These are phyloP conservation scores for Phenacoccus solenopsis DNA, from an alignment of 1,140 invertebrate species.

Conservation along the genomic window DNA sequence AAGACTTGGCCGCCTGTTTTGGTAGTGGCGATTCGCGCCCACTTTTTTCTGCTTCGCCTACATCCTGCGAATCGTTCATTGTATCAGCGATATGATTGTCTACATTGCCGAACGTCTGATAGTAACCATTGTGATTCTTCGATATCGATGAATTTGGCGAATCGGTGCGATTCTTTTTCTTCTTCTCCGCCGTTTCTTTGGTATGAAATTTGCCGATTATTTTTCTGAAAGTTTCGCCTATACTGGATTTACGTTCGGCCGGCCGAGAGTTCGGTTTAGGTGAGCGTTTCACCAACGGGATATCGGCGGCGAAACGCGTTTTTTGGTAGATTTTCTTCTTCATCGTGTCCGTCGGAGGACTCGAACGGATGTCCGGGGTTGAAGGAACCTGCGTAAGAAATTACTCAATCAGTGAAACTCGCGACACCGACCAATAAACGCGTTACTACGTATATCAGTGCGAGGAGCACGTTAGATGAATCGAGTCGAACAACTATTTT, in stretches of 20 bases:
- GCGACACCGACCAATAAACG: no score
- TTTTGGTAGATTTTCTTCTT: constrained; percentile 47
- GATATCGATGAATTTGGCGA: neutral
- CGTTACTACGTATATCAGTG: no score
- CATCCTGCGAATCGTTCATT: constrained; percentile 23
- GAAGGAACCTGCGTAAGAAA: neutral
- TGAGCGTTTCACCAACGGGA: constrained; percentile 29
- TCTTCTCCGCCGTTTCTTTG: constrained; percentile 35
- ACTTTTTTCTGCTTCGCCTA: constrained; percentile 23
- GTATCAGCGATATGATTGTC: constrained; percentile 31
- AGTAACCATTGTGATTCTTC: neutral
- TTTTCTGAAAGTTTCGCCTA: constrained; percentile 52
- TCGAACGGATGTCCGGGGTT: constrained; percentile 28
- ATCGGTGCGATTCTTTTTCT: neutral
- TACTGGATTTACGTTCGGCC: constrained; percentile 28
- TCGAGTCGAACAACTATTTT: no score
- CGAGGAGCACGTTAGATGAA: no score
- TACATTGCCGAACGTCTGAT: constrained; percentile 30
- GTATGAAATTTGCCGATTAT: constrained; percentile 59
- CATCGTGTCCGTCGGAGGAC: constrained; percentile 6
- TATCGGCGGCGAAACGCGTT: constrained; percentile 48
- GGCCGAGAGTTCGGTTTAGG: constrained; percentile 17
- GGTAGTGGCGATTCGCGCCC: constrained; percentile 23
- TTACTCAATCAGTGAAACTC: no score
- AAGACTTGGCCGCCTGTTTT: constrained; percentile 23